A percentile compares a stretch with the other conserved stretches of the same genome.
These are phyloP conservation scores for Unio pictorum DNA, from an alignment of 2,888 invertebrate genomes.

Conservation along the genomic window DNA sequence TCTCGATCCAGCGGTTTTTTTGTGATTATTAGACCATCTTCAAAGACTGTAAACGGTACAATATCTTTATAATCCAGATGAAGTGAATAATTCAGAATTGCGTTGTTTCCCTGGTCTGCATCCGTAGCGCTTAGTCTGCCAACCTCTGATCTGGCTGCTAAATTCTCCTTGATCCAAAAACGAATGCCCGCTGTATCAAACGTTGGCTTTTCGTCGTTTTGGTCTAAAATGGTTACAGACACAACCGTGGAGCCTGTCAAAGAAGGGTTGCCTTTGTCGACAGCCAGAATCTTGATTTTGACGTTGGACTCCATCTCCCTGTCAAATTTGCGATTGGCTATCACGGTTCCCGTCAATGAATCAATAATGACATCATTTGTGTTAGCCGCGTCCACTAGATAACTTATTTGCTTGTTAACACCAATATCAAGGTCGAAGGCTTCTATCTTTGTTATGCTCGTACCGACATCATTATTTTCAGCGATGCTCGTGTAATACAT, in stretches of 20 bases:
- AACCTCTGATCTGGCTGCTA: constrained; percentile 89
- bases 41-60: constrained; percentile 53
- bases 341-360: constrained; percentile 85
- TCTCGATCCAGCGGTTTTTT: constrained; percentile 53
- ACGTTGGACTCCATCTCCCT: constrained; percentile 86
- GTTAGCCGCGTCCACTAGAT: constrained; percentile 73
- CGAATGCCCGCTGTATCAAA: constrained; percentile 95
- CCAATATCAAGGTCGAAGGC: constrained; percentile 35
- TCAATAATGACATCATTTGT: constrained; percentile 87
- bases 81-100: constrained; percentile 19
- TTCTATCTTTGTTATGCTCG: constrained; percentile 32
- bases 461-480: constrained; percentile 44
- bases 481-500: constrained; percentile 61
- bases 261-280: constrained; percentile 80
- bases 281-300: constrained; percentile 91
- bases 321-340: constrained; percentile 88
- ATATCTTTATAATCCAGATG: constrained; percentile 12
- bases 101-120: constrained; percentile 91
- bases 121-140: constrained; percentile 92
- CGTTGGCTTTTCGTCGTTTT: constrained; percentile 93
- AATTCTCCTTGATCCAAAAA: constrained; percentile 89
- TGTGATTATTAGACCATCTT: constrained; percentile 52
- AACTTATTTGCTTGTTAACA: constrained; percentile 71
- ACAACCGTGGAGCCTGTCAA: constrained; percentile 79
- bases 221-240: constrained; percentile 91